Base-by-base conservation (phyloP, 2,113 vertebrate genomes). In the Salminus brasiliensis region DNA sequence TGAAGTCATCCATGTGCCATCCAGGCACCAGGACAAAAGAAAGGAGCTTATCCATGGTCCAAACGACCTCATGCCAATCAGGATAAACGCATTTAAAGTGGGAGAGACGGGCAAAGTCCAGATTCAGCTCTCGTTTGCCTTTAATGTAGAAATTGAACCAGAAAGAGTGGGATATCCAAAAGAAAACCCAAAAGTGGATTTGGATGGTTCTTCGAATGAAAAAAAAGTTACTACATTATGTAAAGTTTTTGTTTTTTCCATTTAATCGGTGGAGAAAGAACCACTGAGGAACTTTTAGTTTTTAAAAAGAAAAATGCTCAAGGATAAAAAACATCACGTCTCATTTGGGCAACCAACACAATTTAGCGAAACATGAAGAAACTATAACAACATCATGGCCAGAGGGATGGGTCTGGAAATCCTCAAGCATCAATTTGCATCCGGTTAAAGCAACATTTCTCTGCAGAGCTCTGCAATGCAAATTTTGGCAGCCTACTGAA, bases 1-100 rank as follows among this genome's bases (percentile, higher is more conserved):
- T 78, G 53, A 81, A 78, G 63, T 78, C 81, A 80, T 80, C 78
- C 81, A 78, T 83, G 81, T n/a, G n/a, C n/a, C n/a, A 80, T 74
- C 69, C 53, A 67, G 60, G 63, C 70, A 75, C 55, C 15, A 49
- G 52, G 59, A 77, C 73, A n/a, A 73, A 76, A 73, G 53, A 81
- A 41, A 66, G 27, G 47, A 78, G 78, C 81, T 71, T 83, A 78
- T 74, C 68, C 74, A 72, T 66, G 59, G 63, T 78, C 68, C 79
- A 81, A 53, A 74, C 69, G 10, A 67, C 60, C 74, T 73, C 25
- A 36, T 41, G 70, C 70, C 79, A 78, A 72, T 84, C 83, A 81
- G 63, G 65, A 81, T 70, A 70, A 84, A 74, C 49, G 72, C 65
- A 74, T 65, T 55, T 23, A 41, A 53, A 49, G 21, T 29, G 25